phyloP scores from a whole-genome alignment of 2,888 invertebrate genomes.

The Erebia epiphron region DNA sequence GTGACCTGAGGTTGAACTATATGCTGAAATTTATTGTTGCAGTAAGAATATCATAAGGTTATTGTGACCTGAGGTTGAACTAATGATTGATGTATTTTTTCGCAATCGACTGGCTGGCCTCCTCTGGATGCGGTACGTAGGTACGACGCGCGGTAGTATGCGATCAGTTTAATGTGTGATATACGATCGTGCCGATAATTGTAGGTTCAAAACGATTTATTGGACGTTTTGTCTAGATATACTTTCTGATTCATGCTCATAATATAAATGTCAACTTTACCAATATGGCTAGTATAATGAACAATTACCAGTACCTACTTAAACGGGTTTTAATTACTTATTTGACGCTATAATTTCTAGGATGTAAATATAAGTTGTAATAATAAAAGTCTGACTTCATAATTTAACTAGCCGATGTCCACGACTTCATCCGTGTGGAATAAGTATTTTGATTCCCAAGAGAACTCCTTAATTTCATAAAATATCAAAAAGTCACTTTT shows the following conservation, averaged over 20 bases:
- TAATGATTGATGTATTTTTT: no score
- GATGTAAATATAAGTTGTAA: neutral
- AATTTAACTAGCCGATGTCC: no score
- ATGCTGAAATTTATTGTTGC: no score
- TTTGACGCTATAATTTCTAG: neutral
- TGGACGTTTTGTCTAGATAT: slow-evolving; percentile 51
- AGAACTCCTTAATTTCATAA: no score
- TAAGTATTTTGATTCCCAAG: no score
- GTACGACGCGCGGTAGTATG: neutral
- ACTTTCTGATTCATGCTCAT: slow-evolving; percentile 50
- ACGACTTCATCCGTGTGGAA: no score
- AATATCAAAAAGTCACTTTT: no score
- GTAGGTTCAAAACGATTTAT: slow-evolving; percentile 74
- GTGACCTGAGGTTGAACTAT: no score
- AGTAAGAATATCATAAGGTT: neutral
- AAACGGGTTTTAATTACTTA: neutral
- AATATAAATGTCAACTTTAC: slow-evolving; percentile 22
- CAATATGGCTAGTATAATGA: slow-evolving; percentile 13
- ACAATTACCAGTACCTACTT: neutral
- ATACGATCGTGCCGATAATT: slow-evolving; percentile 67
- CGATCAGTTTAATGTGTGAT: neutral
- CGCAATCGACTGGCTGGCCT: no score
- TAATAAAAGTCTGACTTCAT: no score
- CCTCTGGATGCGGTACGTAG: no score
- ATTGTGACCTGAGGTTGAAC: no score